phyloP scores from a whole-genome alignment of 2,797 vertebrate genomes.

The Phrynocephalus vlangalii region DNA sequence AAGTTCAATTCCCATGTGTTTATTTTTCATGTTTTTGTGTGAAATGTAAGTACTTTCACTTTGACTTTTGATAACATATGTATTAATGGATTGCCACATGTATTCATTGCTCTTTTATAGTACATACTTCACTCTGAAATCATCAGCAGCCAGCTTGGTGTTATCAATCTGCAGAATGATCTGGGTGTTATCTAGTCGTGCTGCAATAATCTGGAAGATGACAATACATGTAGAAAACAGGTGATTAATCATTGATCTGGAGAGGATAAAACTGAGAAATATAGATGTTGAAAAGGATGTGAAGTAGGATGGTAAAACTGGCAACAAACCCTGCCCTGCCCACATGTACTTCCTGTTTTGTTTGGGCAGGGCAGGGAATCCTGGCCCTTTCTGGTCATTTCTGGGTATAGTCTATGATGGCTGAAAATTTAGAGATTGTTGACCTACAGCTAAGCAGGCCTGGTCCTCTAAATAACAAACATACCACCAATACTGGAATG shows the following conservation, averaged over 20 bases:
- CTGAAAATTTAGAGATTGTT: not conserved
- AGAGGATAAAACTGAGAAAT: not conserved
- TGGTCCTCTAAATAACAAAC: no score
- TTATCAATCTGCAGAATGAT: slow-evolving; percentile 87
- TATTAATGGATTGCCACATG: not conserved
- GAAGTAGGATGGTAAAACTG: not conserved
- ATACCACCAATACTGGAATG: no score
- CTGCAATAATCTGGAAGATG: slow-evolving; percentile 78
- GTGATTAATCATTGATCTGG: not conserved
- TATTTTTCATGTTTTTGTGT: not conserved
- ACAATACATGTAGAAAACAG: slow-evolving; percentile 28
- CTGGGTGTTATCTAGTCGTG: slow-evolving; percentile 79
- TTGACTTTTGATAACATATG: not conserved
- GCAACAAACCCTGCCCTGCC: no score
- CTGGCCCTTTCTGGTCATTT: not conserved
- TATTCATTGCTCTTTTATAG: not conserved
- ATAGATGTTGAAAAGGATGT: not conserved
- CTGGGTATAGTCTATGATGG: not conserved
- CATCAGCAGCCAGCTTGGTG: slow-evolving; percentile 83
- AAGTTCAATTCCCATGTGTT: not conserved
- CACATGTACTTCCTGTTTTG: no score
- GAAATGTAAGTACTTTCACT: not conserved
- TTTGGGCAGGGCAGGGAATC: no score
- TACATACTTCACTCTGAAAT: slow-evolving; percentile 89
- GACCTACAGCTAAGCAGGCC: no score